Base-by-base conservation (phyloP, 1,140 invertebrate species). In the Macrosteles quadrilineatus region DNA sequence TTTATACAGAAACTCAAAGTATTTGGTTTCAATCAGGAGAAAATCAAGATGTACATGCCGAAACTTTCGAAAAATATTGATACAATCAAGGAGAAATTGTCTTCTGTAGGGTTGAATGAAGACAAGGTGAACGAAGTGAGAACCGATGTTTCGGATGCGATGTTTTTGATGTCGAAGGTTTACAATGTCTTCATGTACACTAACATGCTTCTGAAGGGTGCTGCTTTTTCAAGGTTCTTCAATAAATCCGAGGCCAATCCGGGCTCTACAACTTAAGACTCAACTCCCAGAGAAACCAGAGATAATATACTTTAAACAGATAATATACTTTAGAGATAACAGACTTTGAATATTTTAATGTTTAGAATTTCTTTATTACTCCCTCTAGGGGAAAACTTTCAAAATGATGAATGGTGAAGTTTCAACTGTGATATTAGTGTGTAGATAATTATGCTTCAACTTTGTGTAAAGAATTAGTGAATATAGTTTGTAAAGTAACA, bases 41-140 rank as follows among this genome's bases (percentile, higher is more conserved):
- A 50, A n/a, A 50, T 50, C n/a, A 50, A 50, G n/a, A 4, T 9
- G 21, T 50, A 50, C n/a, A 50, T 50, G 47, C 47, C 47, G 21
- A 19, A 21, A 21, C 21, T 50, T 19, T 11, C 47, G 14, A 50
- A 21, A 50, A 50, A 50, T 21, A 50, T 50, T 19, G 21, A 50
- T 19, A 50, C 21, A 19, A 50, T 50, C 21, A 17, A 50, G 47
- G n/a, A 50, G n/a, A 50, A 50, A 19, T 50, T 50, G n/a, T 17
- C 14, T 3, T 50, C 47, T 19, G 14, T 50, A 9, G 47, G 47
- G 3, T 4, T 50, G n/a, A 50, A 50, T 21, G 47, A 50, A 50
- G 47, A 50, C 6, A 50, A 21, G 21, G 47, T 50, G n/a, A 50
- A 50, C n/a, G 21, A 21, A 21, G 21, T 50, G 3, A 50, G 47